Evolutionary conservation across 2,113 vertebrate species (phyloP).

Genomic region (Apeltes quadracus): DNA sequence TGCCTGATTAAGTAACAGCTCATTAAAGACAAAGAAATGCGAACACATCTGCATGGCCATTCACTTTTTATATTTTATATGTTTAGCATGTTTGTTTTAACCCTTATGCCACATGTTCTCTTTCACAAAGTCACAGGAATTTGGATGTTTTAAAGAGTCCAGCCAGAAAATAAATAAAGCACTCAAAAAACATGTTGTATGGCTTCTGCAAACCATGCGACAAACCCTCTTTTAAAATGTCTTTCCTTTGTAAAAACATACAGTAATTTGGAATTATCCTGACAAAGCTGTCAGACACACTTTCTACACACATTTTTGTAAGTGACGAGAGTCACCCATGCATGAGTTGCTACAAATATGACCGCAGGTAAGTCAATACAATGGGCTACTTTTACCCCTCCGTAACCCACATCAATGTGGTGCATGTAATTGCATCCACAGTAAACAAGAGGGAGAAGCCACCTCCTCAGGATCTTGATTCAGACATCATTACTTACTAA

Average conservation of each 20-base stretch:
- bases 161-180: neutral
- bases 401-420: constrained; percentile 10
- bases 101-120: neutral
- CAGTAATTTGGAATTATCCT: too few relatives aligned
- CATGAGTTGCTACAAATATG: constrained; percentile 57
- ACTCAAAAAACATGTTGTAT: constrained; percentile 5
- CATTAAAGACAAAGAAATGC: constrained; percentile 39
- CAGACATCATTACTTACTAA: neutral
- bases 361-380: constrained; percentile 22
- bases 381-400: constrained; percentile 8
- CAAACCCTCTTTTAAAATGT: neutral
- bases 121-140: constrained; percentile 21
- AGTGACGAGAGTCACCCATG: constrained; percentile 17
- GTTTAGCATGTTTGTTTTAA: constrained; percentile 16
- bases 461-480: neutral
- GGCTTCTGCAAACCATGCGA: neutral
- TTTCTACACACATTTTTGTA: constrained; percentile 42
- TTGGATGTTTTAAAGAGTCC: neutral
- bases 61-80: constrained; percentile 2
- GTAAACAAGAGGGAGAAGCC: constrained; percentile 21
- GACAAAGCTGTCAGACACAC: too few relatives aligned
- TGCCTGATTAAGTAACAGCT: constrained; percentile 48
- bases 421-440: constrained; percentile 26
- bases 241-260: constrained; percentile 14
- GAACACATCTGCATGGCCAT: neutral